Evolutionary conservation across 2,797 vertebrate genomes (phyloP).

Genomic region (Zenarchopterus dispar): DNA sequence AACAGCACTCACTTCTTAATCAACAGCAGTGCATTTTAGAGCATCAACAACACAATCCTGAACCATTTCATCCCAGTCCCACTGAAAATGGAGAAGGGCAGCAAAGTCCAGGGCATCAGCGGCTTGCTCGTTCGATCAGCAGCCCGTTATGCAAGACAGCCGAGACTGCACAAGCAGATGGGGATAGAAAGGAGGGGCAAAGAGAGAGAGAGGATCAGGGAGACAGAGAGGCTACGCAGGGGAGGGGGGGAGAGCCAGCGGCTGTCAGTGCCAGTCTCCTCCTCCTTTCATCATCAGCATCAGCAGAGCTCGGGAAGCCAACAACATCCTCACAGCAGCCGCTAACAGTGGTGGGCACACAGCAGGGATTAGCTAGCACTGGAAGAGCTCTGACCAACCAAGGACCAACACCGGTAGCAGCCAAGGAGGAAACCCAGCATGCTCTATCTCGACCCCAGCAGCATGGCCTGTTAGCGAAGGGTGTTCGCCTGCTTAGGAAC

Average conservation of each 20-base stretch:
- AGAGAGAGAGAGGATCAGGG: slow-evolving; percentile 75
- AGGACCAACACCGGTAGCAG: slow-evolving; percentile 28
- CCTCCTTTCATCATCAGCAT: slow-evolving; percentile 75
- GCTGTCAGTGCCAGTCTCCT: slow-evolving; percentile 77
- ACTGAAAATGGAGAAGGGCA: slow-evolving; percentile 64
- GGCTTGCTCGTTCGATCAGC: slow-evolving; percentile 82
- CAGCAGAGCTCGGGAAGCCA: slow-evolving; percentile 65
- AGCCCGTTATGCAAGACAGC: slow-evolving; percentile 86
- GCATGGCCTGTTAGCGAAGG: slow-evolving; percentile 85
- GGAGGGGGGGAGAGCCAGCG: slow-evolving; percentile 66
- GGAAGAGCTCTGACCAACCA: slow-evolving; percentile 45
- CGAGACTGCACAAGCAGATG: slow-evolving; percentile 73
- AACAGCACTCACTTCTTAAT: slow-evolving; percentile 55
- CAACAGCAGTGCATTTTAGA: slow-evolving; percentile 66
- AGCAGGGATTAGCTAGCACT: slow-evolving; percentile 59
- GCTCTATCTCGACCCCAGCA: slow-evolving; percentile 74
- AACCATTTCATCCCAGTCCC: slow-evolving; percentile 31
- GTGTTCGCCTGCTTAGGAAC: slow-evolving; percentile 76
- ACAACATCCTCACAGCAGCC: slow-evolving; percentile 77
- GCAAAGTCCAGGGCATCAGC: slow-evolving; percentile 83
- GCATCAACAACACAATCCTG: slow-evolving; percentile 47
- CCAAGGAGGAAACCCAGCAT: slow-evolving; percentile 51
- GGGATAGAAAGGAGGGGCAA: slow-evolving; percentile 79
- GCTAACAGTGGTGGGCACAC: slow-evolving; percentile 49
- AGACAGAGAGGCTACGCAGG: slow-evolving; percentile 55